Evolutionary conservation across 2,113 vertebrate species (phyloP).

Genomic region (Irena cyanogastra): DNA sequence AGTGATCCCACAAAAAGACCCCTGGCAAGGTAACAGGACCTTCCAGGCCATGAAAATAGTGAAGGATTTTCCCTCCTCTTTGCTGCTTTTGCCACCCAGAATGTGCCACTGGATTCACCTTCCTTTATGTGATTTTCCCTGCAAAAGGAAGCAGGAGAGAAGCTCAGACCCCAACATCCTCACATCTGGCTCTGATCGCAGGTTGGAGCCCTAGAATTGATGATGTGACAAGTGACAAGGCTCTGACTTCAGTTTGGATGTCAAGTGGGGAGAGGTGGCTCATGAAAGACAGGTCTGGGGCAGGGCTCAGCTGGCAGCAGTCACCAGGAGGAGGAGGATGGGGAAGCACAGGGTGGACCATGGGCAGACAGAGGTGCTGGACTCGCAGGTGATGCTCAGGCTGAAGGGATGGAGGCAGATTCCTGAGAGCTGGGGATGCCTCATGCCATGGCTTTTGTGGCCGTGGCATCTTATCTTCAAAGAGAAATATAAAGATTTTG

Average conservation of each 20-base stretch:
- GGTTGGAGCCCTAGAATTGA: fast-evolving
- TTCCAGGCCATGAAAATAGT: neutral
- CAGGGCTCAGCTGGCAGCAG: neutral
- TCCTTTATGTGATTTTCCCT: neutral
- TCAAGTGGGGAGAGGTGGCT: neutral
- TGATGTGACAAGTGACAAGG: neutral
- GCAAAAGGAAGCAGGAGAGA: neutral
- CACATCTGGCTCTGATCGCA: neutral
- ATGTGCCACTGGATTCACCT: neutral
- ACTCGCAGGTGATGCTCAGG: neutral
- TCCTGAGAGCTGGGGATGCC: neutral
- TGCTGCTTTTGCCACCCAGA: neutral
- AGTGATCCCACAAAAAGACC: neutral
- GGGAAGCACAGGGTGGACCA: neutral
- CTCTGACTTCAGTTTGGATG: neutral
- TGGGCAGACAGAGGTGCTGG: neutral
- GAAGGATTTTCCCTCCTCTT: neutral
- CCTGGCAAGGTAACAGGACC: neutral
- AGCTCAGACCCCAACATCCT: neutral
- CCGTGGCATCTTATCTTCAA: neutral
- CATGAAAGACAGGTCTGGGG: neutral
- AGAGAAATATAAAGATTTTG: neutral
- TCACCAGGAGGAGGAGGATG: fast-evolving
- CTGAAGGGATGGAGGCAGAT: neutral
- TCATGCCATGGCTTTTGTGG: neutral